phyloP scores from a whole-genome alignment of 2,888 invertebrate species.

The Graphium colonna region DNA sequence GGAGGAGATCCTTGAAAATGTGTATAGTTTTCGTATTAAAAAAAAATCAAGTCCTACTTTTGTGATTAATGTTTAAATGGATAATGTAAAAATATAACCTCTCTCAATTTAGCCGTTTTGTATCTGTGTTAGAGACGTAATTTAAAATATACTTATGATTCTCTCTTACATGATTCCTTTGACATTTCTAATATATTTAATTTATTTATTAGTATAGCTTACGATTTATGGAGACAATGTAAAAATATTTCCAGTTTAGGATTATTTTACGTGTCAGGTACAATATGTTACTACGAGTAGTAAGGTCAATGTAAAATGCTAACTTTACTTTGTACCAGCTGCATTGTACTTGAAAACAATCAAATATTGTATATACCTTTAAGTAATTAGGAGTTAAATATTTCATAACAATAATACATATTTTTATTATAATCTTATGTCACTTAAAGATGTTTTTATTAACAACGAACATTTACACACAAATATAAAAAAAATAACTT shows the following conservation, averaged over 20 bases:
- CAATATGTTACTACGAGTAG: background rate
- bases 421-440: background rate
- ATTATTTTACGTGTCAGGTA: background rate
- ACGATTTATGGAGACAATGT: background rate
- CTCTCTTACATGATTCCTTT: slow-evolving; percentile 47
- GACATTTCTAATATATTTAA: slow-evolving; percentile 26
- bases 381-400: background rate
- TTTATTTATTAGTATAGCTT: slow-evolving; percentile 12
- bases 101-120: slow-evolving; percentile 62
- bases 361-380: background rate
- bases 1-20: background rate
- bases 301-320: background rate
- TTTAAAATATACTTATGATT: slow-evolving; percentile 39
- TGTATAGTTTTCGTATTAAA: background rate
- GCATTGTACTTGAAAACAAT: background rate
- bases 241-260: background rate
- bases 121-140: slow-evolving; percentile 58
- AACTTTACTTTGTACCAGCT: background rate
- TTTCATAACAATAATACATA: background rate
- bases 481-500: background rate
- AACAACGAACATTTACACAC: slow-evolving; percentile 1
- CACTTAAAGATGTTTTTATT: background rate
- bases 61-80: slow-evolving; percentile 28
- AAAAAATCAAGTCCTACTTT: slow-evolving; percentile 9
- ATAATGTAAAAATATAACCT: slow-evolving; percentile 27